phyloP scores from a whole-genome alignment of 2,888 invertebrate species.

The Cataglyphis altisquamis region DNA sequence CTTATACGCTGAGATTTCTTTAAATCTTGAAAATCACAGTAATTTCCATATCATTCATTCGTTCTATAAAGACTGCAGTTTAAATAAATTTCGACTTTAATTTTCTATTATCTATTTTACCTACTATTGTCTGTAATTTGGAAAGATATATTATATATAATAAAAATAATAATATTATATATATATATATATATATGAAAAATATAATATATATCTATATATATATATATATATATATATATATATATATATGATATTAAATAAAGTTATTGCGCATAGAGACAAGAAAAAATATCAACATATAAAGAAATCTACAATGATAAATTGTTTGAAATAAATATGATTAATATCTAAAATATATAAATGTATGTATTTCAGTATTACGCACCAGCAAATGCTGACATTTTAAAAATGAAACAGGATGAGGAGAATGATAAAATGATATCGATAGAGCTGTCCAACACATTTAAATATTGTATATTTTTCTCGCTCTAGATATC shows the following conservation, averaged over 20 bases:
- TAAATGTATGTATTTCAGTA: not conserved
- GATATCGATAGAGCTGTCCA: not conserved
- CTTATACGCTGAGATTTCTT: slow-evolving; percentile 24
- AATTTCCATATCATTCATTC: not conserved
- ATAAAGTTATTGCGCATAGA: not conserved
- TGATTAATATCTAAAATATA: slow-evolving; percentile 12
- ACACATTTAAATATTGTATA: not conserved
- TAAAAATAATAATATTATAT: too few relatives aligned
- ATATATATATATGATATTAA: not conserved
- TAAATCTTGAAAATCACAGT: slow-evolving; percentile 1
- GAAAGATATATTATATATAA: too few relatives aligned
- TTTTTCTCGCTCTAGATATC: not conserved
- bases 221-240: too few relatives aligned
- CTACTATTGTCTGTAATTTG: not conserved
- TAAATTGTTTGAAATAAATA: slow-evolving; percentile 24
- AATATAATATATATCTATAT: too few relatives aligned
- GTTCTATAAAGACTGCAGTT: not conserved
- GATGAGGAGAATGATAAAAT: slow-evolving; percentile 22
- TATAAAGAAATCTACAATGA: not conserved
- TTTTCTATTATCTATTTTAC: not conserved
- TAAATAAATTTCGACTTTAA: not conserved
- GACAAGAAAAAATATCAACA: not conserved
- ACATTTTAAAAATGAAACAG: not conserved
- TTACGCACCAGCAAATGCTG: not conserved
- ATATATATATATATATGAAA: too few relatives aligned